These are phyloP conservation scores for Drosophila insularis DNA, from an alignment of 1,140 invertebrate species.

Conservation along the genomic window DNA sequence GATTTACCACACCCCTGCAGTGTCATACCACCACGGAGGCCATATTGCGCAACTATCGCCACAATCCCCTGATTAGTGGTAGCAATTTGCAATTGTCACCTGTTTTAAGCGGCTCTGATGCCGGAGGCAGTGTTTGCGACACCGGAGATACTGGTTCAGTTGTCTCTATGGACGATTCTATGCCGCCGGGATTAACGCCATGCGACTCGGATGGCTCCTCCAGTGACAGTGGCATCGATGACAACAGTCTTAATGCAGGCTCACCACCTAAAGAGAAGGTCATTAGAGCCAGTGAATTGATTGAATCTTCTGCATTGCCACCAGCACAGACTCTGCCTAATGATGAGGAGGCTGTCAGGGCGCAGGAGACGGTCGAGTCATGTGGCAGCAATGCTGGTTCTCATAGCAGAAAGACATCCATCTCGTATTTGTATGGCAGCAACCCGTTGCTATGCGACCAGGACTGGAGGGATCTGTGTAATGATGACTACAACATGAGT, in stretches of 20 bases:
- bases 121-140: slow-evolving; percentile 7
- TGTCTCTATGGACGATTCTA: slow-evolving; percentile 63
- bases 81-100: slow-evolving; percentile 71
- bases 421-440: slow-evolving; percentile 72
- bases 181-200: slow-evolving; percentile 63
- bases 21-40: slow-evolving; percentile 59
- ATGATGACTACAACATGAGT: slow-evolving; percentile 75
- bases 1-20: slow-evolving; percentile 49
- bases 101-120: slow-evolving; percentile 44
- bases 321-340: slow-evolving; percentile 29
- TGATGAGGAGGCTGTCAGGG: not conserved
- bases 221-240: slow-evolving; percentile 77
- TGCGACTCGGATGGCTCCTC: slow-evolving; percentile 67
- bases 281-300: slow-evolving; percentile 11
- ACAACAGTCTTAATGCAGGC: slow-evolving; percentile 50
- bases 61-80: slow-evolving; percentile 78
- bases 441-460: slow-evolving; percentile 69
- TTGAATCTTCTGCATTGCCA: slow-evolving; percentile 8
- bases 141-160: slow-evolving; percentile 43
- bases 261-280: slow-evolving; percentile 37
- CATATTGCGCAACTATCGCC: slow-evolving; percentile 66
- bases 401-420: slow-evolving; percentile 65
- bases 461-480: slow-evolving; percentile 71
- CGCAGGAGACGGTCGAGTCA: slow-evolving; percentile 12
- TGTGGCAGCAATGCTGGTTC: slow-evolving; percentile 15